These are phyloP conservation scores for Falco columbarius DNA, from an alignment of 2,797 vertebrate genomes.

Conservation along the genomic window DNA sequence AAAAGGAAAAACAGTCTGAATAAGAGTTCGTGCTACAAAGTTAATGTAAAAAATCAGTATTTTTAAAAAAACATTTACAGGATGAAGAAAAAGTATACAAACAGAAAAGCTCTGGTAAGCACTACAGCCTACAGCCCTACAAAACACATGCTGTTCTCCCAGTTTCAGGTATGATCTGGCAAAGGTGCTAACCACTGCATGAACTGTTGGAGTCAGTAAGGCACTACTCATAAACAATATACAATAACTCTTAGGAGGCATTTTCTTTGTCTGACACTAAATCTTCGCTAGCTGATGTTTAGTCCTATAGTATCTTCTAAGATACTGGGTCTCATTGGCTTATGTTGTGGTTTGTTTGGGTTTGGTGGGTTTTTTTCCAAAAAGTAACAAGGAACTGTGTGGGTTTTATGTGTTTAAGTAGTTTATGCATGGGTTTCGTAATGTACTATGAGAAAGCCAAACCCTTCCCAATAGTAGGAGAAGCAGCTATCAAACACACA, in stretches of 20 bases:
- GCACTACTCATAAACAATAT: background rate
- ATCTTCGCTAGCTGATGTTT: background rate
- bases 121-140: background rate
- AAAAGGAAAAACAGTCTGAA: background rate
- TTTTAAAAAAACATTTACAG: background rate
- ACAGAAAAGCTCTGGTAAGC: background rate
- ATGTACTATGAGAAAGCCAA: background rate
- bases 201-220: background rate
- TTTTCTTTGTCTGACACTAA: background rate
- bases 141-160: background rate
- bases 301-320: background rate
- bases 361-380: background rate
- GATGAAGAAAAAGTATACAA: background rate
- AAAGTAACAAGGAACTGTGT: background rate
- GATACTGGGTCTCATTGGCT: background rate
- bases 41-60: background rate
- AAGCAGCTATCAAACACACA: background rate
- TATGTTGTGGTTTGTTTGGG: background rate
- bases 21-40: background rate
- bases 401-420: background rate
- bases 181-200: background rate
- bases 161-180: slow-evolving; percentile 2
- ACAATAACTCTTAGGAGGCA: background rate
- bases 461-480: background rate
- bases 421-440: background rate